Evolutionary conservation across 1,140 invertebrate genomes (phyloP).

Genomic region (Ectropis grisescens): DNA sequence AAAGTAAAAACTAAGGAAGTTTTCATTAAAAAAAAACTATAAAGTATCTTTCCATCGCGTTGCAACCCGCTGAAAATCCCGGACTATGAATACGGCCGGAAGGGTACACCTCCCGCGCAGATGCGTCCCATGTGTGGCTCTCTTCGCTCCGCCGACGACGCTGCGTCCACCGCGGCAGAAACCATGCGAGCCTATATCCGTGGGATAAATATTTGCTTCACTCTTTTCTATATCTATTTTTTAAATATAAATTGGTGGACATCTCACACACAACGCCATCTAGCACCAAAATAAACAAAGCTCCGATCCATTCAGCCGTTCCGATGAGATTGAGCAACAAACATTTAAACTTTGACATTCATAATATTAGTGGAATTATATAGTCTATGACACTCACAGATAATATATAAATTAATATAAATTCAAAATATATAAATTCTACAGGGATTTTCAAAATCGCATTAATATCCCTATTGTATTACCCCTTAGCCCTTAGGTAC

Average conservation of each 20-base stretch:
- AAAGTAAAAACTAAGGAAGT: too few relatives aligned
- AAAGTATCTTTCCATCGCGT: too few relatives aligned
- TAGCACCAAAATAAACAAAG: too few relatives aligned
- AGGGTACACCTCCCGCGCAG: constrained; percentile 50
- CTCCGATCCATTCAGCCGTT: too few relatives aligned
- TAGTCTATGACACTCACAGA: too few relatives aligned
- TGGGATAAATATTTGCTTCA: background rate
- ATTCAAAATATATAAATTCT: background rate
- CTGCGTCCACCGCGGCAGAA: constrained; percentile 18
- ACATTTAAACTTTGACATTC: too few relatives aligned
- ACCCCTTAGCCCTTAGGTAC: too few relatives aligned
- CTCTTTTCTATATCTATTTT: background rate
- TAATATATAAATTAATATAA: background rate
- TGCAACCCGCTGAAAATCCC: constrained; percentile 1
- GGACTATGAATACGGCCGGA: constrained; percentile 31
- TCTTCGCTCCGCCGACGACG: constrained; percentile 31
- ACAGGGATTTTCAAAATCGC: background rate
- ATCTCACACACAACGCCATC: too few relatives aligned
- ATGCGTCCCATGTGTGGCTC: constrained; percentile 58
- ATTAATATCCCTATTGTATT: background rate
- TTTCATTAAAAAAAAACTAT: too few relatives aligned
- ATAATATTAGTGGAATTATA: too few relatives aligned
- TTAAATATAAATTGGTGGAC: too few relatives aligned
- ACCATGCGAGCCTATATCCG: background rate
- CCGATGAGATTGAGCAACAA: too few relatives aligned